A percentile compares a stretch with the other conserved stretches of the same genome.
Conservation (phyloP, 2,888 invertebrate species). For the Polydesmus complanatus region DNA sequence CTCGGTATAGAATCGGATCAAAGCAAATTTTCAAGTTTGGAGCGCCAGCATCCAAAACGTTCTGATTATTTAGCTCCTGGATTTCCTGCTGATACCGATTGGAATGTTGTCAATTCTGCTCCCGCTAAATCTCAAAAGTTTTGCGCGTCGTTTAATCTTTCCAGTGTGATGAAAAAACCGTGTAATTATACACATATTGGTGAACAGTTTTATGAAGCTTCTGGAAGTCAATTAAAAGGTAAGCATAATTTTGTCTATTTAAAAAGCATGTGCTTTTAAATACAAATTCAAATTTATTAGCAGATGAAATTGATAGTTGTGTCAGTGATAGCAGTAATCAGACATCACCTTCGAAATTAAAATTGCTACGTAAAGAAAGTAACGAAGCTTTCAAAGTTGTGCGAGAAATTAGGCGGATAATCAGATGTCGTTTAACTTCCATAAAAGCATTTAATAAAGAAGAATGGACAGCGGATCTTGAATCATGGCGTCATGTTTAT, state of each 20-base stretch:
- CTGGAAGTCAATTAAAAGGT: too few relatives aligned
- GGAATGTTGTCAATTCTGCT: constrained; percentile 7
- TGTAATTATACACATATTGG: too few relatives aligned
- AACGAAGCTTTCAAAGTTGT: not conserved
- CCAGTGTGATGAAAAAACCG: too few relatives aligned
- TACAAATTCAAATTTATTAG: not conserved
- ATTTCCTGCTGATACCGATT: constrained; percentile 2
- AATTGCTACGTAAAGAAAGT: not conserved
- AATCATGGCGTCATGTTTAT: not conserved
- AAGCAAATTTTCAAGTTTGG: constrained; percentile 13
- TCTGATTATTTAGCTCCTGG: constrained; percentile 5
- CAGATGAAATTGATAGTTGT: not conserved
- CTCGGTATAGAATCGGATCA: constrained; percentile 20
- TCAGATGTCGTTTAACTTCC: not conserved
- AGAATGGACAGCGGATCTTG: not conserved
- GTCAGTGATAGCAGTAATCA: not conserved
- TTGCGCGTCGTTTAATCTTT: too few relatives aligned
- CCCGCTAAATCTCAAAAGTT: not conserved
- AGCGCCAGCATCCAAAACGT: not conserved
- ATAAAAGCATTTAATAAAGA: not conserved
- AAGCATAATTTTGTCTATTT: too few relatives aligned
- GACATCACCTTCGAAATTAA: not conserved
- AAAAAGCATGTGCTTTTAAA: too few relatives aligned
- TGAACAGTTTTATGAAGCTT: too few relatives aligned
- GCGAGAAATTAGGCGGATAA: not conserved